Percentiles rank a stretch among this genome's conserved stretches.
phyloP scores from a whole-genome alignment of 2,888 invertebrate genomes.

The Pseudoips prasinana region DNA sequence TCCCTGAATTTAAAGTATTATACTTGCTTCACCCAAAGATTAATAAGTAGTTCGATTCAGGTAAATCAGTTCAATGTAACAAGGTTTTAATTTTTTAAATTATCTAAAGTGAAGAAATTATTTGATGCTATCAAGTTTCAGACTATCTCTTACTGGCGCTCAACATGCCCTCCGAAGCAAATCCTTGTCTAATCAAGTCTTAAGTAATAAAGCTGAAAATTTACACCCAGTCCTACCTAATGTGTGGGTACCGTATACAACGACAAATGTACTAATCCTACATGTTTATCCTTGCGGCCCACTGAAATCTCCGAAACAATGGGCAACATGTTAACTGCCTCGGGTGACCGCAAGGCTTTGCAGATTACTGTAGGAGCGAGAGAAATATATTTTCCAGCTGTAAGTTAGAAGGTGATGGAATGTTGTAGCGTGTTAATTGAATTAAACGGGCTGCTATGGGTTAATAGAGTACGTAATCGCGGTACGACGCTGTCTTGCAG shows the following conservation, averaged over 20 bases:
- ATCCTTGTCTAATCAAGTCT: too few species aligned
- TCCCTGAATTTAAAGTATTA: too few species aligned
- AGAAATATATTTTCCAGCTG: constrained; percentile 4
- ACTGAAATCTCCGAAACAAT: constrained; percentile 56
- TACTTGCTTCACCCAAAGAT: too few species aligned
- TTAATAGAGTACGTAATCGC: constrained; percentile 46
- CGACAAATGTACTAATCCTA: constrained; percentile 49
- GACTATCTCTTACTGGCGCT: too few species aligned
- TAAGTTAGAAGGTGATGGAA: constrained; percentile 20
- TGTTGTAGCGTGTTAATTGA: constrained; percentile 42
- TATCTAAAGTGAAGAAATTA: too few species aligned
- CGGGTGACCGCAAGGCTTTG: constrained; percentile 53
- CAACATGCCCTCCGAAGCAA: too few species aligned
- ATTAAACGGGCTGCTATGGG: constrained; percentile 44
- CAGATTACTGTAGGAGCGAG: constrained; percentile 39
- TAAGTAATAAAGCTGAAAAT: too few species aligned
- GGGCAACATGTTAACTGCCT: constrained; percentile 65
- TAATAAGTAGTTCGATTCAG: too few species aligned
- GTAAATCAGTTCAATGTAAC: too few species aligned
- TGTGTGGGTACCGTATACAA: constrained; percentile 23
- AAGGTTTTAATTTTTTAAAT: too few species aligned
- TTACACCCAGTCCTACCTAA: too few species aligned
- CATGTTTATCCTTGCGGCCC: constrained; percentile 47
- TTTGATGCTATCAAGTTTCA: too few species aligned
- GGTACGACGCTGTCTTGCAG: constrained; percentile 36